A percentile compares a stretch with the other conserved stretches of the same genome.
Conservation (phyloP, 2,797 vertebrate species). For the Enteromius anoplus region DNA sequence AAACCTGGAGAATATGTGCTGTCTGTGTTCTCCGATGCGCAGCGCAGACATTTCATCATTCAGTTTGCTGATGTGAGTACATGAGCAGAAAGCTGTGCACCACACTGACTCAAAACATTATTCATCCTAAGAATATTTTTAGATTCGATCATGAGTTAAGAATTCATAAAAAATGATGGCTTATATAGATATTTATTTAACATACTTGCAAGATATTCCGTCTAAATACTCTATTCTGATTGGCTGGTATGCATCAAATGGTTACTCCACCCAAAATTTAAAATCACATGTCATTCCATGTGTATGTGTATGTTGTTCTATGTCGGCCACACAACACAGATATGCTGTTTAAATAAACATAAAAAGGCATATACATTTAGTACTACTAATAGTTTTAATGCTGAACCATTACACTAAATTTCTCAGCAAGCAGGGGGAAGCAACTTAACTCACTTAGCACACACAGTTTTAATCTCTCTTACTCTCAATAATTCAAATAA, state of each 20-base stretch:
- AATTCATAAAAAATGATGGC: background rate
- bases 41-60: conserved; percentile 97
- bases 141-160: background rate
- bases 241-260: background rate
- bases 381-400: background rate
- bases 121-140: background rate
- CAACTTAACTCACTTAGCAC: background rate
- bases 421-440: background rate
- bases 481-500: too few species aligned
- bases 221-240: background rate
- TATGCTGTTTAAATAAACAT: too few species aligned
- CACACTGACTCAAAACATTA: background rate
- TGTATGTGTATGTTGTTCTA: too few species aligned
- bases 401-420: background rate
- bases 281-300: too few species aligned
- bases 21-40: conserved; percentile 94
- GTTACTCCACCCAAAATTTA: too few species aligned
- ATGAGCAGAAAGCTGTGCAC: background rate
- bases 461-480: too few species aligned
- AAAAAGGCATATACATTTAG: too few species aligned
- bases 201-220: background rate
- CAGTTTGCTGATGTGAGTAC: conserved; percentile 92
- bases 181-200: background rate
- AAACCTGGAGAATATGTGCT: conserved; percentile 98
- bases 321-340: too few species aligned